These are phyloP conservation scores for Morpho achilles DNA, from an alignment of 2,888 invertebrate genomes.

Conservation along the genomic window DNA sequence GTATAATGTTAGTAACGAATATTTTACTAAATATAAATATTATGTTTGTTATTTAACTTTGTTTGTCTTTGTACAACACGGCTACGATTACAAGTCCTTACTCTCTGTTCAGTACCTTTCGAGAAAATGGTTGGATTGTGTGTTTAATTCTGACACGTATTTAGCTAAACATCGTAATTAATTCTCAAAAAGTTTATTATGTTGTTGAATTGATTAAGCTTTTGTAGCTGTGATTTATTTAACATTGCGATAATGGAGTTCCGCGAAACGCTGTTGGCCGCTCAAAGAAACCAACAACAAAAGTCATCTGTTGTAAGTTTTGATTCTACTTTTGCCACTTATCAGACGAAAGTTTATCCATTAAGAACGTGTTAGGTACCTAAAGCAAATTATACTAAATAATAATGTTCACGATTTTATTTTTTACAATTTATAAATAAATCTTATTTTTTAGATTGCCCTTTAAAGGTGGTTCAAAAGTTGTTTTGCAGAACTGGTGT, in stretches of 20 bases:
- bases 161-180: conserved; percentile 59
- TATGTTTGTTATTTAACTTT: not conserved
- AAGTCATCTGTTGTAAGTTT: conserved; percentile 73
- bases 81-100: conserved; percentile 15
- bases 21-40: too few species aligned
- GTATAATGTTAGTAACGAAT: too few species aligned
- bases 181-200: conserved; percentile 46
- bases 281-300: conserved; percentile 75
- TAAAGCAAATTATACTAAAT: not conserved
- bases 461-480: too few species aligned
- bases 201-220: conserved; percentile 36
- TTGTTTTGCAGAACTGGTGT: too few species aligned
- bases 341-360: conserved; percentile 10
- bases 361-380: not conserved
- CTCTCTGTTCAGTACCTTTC: conserved; percentile 67
- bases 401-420: not conserved
- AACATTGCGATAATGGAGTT: conserved; percentile 58
- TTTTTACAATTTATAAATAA: not conserved
- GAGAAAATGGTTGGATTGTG: conserved; percentile 74
- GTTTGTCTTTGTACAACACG: not conserved
- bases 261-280: conserved; percentile 69
- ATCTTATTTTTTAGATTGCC: too few species aligned
- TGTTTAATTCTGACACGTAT: conserved; percentile 72
- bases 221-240: conserved; percentile 22
- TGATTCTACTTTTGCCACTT: conserved; percentile 30